phyloP scores from a whole-genome alignment of 2,797 vertebrate genomes.

The Chiroxiphia lanceolata region DNA sequence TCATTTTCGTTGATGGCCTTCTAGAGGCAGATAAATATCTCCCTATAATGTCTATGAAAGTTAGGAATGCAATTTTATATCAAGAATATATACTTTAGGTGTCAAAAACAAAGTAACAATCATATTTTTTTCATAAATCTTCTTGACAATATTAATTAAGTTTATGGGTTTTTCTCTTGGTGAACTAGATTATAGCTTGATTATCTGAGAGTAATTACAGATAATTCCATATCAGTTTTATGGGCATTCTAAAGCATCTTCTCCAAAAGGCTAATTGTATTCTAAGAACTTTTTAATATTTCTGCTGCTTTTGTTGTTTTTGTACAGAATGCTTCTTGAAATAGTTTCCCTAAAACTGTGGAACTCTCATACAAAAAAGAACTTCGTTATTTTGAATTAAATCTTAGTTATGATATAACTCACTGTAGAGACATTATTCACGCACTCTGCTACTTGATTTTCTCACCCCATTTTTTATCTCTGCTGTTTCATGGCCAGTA shows the following conservation, averaged over 20 bases:
- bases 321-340: neutral
- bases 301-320: neutral
- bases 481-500: neutral
- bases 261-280: neutral
- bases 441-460: neutral
- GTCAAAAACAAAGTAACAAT: neutral
- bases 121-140: neutral
- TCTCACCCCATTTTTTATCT: neutral
- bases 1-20: neutral
- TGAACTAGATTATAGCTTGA: neutral
- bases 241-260: neutral
- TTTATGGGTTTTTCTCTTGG: neutral
- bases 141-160: neutral
- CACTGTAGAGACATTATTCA: neutral
- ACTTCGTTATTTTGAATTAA: neutral
- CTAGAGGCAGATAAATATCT: neutral
- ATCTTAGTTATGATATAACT: neutral
- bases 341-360: neutral
- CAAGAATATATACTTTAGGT: neutral
- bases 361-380: neutral
- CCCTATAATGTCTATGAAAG: neutral
- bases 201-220: neutral
- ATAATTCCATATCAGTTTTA: neutral
- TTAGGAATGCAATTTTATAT: neutral
- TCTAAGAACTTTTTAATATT: neutral